Conservation (phyloP, 2,888 invertebrate species). For the Pyralis farinalis region DNA sequence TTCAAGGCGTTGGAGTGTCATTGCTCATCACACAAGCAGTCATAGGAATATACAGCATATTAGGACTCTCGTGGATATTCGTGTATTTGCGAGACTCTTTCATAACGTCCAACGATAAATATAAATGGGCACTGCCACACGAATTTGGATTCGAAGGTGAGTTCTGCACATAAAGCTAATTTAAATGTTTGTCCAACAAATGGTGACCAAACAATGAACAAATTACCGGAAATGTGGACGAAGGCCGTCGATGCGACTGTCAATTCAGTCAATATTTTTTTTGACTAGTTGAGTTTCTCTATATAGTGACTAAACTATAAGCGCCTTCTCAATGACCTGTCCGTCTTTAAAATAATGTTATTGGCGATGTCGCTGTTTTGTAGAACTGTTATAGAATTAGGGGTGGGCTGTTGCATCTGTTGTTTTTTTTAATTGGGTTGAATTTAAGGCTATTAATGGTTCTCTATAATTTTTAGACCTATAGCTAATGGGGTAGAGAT, state of each 20-base stretch:
- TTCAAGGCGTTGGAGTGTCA: conserved; percentile 93
- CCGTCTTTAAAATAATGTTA: too few relatives aligned
- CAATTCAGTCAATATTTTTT: conserved; percentile 38
- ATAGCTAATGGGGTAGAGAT: too few relatives aligned
- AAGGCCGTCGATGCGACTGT: conserved; percentile 31
- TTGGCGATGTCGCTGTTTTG: too few relatives aligned
- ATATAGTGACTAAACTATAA: too few relatives aligned
- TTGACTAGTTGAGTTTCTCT: neutral
- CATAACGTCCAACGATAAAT: conserved; percentile 88
- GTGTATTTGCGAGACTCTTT: conserved; percentile 94
- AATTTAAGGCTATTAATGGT: too few relatives aligned
- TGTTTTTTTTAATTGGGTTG: too few relatives aligned
- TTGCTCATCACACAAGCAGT: conserved; percentile 89
- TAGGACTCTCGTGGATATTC: conserved; percentile 95
- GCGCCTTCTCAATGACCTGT: too few relatives aligned
- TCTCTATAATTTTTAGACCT: too few relatives aligned
- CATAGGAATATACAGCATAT: conserved; percentile 92
- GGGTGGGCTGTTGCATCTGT: too few relatives aligned
- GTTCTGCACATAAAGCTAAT: conserved; percentile 7
- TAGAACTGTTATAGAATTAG: too few relatives aligned
- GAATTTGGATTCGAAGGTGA: conserved; percentile 84
- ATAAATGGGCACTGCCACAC: conserved; percentile 90
- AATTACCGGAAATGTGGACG: conserved; percentile 37
- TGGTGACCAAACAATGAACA: conserved; percentile 31
- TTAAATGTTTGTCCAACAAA: conserved; percentile 32